These are phyloP conservation scores for Axinella damicornis DNA, from an alignment of 37 sponge, comb jelly and placozoan species.

Conservation along the genomic window DNA sequence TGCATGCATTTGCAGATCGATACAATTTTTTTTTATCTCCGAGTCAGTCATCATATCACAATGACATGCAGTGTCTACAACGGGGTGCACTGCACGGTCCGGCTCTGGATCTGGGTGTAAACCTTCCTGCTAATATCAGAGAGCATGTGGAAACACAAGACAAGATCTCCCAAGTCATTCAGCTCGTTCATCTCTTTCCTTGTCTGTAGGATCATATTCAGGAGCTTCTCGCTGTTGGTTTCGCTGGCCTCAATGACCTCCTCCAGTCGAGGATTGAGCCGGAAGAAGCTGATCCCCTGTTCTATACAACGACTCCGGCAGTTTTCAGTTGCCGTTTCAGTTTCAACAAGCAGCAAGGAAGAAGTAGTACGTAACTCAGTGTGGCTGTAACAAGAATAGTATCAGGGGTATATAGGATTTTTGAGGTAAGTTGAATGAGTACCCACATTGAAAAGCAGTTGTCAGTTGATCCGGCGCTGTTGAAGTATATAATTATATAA, in stretches of 20 bases:
- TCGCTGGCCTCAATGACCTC: constrained; percentile 42
- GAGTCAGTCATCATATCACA: too few species aligned
- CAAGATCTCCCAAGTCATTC: constrained; percentile 14
- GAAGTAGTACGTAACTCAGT: too few species aligned
- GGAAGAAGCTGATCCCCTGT: constrained; percentile 22
- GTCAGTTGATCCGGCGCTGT: too few species aligned
- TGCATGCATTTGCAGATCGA: too few species aligned
- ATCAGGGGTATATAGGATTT: too few species aligned
- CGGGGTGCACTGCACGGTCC: too few species aligned
- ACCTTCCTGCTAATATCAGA: constrained; percentile 27
- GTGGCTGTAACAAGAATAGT: too few species aligned
- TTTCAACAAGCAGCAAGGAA: constrained; percentile 34
- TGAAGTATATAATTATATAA: neutral
- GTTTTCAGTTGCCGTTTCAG: constrained; percentile 1
- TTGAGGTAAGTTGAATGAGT: neutral
- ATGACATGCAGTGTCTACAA: too few species aligned
- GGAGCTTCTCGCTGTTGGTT: constrained; percentile 26
- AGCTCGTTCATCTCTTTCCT: constrained; percentile 24
- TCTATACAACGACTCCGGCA: neutral
- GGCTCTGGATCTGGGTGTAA: neutral
- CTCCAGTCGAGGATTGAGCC: constrained; percentile 52
- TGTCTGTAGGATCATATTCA: constrained; percentile 34
- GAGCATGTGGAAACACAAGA: constrained; percentile 21
- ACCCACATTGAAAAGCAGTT: neutral
- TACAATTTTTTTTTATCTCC: too few species aligned